Base-by-base conservation (phyloP, 2,888 invertebrate genomes). In the Malachius bipustulatus region DNA sequence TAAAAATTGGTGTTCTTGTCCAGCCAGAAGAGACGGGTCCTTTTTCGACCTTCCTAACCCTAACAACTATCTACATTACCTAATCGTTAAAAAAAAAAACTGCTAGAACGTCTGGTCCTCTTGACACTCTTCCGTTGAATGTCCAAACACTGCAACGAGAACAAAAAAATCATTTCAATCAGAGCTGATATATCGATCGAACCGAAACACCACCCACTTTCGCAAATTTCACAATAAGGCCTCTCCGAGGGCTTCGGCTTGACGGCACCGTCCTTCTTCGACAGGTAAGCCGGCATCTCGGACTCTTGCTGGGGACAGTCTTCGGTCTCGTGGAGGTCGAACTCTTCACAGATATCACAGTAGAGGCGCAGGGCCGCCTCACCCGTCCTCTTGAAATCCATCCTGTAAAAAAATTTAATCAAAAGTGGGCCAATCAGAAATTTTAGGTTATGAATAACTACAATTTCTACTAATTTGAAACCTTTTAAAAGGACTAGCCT, bases 301-400 rank as follows among this genome's bases (percentile, higher is more conserved):
- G 68, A 72, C 11, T 76, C 76, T 65, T 94, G 94, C 30, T 75
- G 67, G 16, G 94, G 93, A 59, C 96, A 97, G 57, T 97, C 96
- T 61, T 96, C 96, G 0, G 96, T 97, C 62, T 97, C 94, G 60
- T 97, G 97, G 37, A 80, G 69, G 66, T 97, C 96, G 66, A 96
- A 97, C 59, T 78, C 74, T 66, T 96, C 96, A 63, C 96, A 97
- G 52, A 94, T 96, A 70, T 97, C 96, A 71, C 96, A 97, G 70
- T 89, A 96, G 55, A 84, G 64, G 14, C 96, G 78, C 27, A 88
- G 88, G 2, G 88, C 75, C 10, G 42, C 35, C 26, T 40, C 48
- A 14, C 35, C 32, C 14, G 43, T 41, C 4, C 42, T 4, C 13
- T 43, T 47, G 30, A 48, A 44, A 13, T 56, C 55, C 35, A 59